Base-by-base conservation (phyloP, 2,888 invertebrate species). In the Tryphoninae sp. region DNA sequence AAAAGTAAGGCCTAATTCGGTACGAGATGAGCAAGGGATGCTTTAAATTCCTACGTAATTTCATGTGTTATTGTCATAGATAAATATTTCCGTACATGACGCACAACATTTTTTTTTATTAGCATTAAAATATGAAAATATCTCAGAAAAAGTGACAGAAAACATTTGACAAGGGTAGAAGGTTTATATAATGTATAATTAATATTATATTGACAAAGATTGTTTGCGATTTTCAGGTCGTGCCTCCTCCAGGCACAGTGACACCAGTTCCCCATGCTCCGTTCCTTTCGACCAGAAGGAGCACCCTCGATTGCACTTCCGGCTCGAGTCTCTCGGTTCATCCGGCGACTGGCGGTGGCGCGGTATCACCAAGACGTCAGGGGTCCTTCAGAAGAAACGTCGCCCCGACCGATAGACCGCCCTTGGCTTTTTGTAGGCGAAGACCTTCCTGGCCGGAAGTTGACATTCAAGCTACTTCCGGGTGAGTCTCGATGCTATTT, bases 391-490 rank as follows among this genome's bases (percentile, higher is more conserved):
- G 93, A 55, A 93, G 93, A 81, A 91, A 92, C 59, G 88, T 90
- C 16, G 91, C 92, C 16, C 94, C 95, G 9, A 94, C 94, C 11
- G 95, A 95, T 87, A 94, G 95, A 73, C 95, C 95, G 9, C 94
- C 95, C 45, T 94, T 96, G 92, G 95, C 95, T 65, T 97, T 96
- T 90, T 96, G 96, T 92, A 95, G 95, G 85, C 93, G 97, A 69
- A 93, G 96, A 64, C 93, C 95, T 49, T 96, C 96, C 49, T 97
- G 97, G 97, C 97, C 96, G 8, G 97, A 97, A 92, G 95, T 97
- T 80, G 96, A 97, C 92, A 96, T 95, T 88, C 95, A 96, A 84
- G 96, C 96, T 64, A 95, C 96, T 85, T 96, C 96, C 7, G 96
- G 97, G 97, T 96, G 93, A 95, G 95, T 92, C 51, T 7, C 19